Evolutionary conservation across 1,140 invertebrate species (phyloP), one percentile per base, ranked within the genome.

Genomic region (Elysia chlorotica): DNA sequence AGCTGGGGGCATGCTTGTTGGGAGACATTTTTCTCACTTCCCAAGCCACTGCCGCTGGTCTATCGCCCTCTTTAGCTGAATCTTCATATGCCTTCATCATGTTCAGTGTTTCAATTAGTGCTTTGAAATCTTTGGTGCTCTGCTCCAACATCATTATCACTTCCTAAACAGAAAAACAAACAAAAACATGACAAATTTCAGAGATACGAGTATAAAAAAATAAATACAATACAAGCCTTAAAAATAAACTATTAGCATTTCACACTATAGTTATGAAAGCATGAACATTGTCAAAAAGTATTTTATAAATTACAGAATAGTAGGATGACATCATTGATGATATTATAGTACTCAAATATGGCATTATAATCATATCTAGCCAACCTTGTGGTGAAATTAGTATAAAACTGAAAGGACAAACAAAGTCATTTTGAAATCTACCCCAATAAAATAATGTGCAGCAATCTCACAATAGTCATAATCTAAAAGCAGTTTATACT

Each of bases 41-140:
- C 96, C 96, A 98, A 19, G 96, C 93, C 61, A 98, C 88, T 25
- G 95, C 95, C 56, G 92, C 93, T 2, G 95, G 94, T 68, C 96
- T 83, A 57, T 87, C 81, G 14, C 82, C 84, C 19, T 84, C 83
- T 41, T 86, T 83, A 0, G 95, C 94, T 0, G 95, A 94, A 83
- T 93, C 94, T 84, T 98, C 96, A 84, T 95, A 97, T 65, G 95
- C 94, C 92, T 93, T 95, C 88, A 97, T 96, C 3, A 97, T 89
- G 82, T 93, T 92, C 79, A 98, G 93, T 92, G 95, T 96, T 84
- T 97, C 94, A 59, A 96, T 94, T 2, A 98, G 88, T 25, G 95
- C 95, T 81, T 95, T 93, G 83, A 98, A 98, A 86, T 98, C 96
- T 33, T 94, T 91, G 10, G 94, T 94, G 84, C 96, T 97, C 83